Conservation (phyloP, 2,888 invertebrate genomes). For the Mimumesa dahlbomi region DNA sequence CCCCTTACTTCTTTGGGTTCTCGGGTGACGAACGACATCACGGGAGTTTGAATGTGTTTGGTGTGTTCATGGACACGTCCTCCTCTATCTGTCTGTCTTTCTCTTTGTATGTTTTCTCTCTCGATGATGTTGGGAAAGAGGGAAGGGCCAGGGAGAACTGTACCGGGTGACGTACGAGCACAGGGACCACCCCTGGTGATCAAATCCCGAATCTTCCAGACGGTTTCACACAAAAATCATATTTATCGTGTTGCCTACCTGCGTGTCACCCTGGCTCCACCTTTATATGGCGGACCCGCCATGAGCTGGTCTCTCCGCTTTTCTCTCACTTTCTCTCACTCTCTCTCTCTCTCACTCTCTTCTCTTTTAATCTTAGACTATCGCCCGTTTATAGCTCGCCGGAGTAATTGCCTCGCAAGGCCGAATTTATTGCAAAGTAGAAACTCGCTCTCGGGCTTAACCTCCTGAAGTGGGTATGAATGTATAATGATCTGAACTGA, state of each 20-base stretch:
- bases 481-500: constrained; percentile 52
- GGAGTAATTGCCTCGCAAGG: constrained; percentile 76
- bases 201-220: constrained; percentile 71
- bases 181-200: constrained; percentile 78
- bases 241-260: constrained; percentile 75
- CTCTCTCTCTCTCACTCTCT: constrained; percentile 40
- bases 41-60: constrained; percentile 61
- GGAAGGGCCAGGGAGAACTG: constrained; percentile 46
- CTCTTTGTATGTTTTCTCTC: constrained; percentile 25
- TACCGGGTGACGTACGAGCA: constrained; percentile 73
- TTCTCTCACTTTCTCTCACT: constrained; percentile 30
- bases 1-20: too few relatives aligned
- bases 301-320: constrained; percentile 22
- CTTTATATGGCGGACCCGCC: constrained; percentile 47
- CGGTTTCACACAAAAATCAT: constrained; percentile 77
- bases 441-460: constrained; percentile 65
- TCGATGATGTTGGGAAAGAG: constrained; percentile 62
- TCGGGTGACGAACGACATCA: constrained; percentile 68
- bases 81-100: not conserved
- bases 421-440: constrained; percentile 73
- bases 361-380: constrained; percentile 57
- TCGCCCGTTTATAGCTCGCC: constrained; percentile 61
- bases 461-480: constrained; percentile 56
- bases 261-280: constrained; percentile 47
- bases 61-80: constrained; percentile 52